Evolutionary conservation across 2,113 vertebrate genomes (phyloP), one percentile per base, ranked within the genome.

Genomic region (Lethenteron camtschaticum): DNA sequence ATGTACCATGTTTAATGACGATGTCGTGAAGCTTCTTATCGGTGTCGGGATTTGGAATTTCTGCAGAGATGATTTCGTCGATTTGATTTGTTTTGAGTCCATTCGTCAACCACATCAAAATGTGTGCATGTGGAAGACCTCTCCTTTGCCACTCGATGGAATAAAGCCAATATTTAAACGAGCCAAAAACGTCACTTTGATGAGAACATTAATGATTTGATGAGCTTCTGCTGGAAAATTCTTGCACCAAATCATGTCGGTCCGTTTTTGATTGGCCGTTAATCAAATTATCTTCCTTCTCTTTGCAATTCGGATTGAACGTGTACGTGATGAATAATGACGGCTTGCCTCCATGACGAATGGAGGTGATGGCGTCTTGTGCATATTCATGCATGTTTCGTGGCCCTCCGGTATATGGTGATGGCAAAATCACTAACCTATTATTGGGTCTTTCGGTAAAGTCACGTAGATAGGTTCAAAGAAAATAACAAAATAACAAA

Each of bases 71-170:
- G 16, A 63, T 63, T 4, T 63, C 3, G 59, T 18, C 59, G 3
- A 63, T 63, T 13, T 63, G 13, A 63, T 63, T 63, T 13, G 6
- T 13, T 18, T 18, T 8, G 59, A 63, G 13, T 18, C 16, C 13
- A 13, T 63, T 18, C 16, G 7, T 4, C 59, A 63, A 63, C 59
- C 59, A 63, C 3, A 63, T 63, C 16, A 14, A 63, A 18, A 63
- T 14, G 59, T 63, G 59, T 14, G 59, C 59, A 63, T 63, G 59
- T 63, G 59, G 59, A 63, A 63, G 59, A 14, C 59, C 59, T 18
- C 59, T 63, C 59, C 7, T 63, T 18, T 63, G 59, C 59, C 59
- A 63, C 16, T 63, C 59, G 16, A 63, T 6, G 16, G 13, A 6
- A 18, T 63, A 5, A 13, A 63, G 13, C 1, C 7, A 63, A 18